Evolutionary conservation across 30 jellyfish, hydroid and myxozoan genomes (phyloP).

Genomic region (Hydractinia echinata): DNA sequence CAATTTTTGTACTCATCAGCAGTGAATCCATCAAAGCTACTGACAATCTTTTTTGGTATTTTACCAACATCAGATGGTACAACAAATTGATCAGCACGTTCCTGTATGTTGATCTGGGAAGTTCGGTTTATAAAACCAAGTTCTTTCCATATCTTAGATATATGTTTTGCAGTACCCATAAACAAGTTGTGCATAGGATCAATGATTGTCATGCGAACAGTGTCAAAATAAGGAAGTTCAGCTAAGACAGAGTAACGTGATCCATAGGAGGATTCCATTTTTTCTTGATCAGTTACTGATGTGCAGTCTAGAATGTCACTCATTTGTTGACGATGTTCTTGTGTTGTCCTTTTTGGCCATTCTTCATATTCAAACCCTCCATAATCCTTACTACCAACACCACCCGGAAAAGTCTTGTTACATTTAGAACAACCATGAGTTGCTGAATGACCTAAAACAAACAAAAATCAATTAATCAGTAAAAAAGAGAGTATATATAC

Average conservation of each 20-base stretch:
- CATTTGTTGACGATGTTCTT: too few species aligned
- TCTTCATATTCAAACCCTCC: too few species aligned
- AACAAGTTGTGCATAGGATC: slow-evolving; percentile 40
- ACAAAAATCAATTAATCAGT: too few species aligned
- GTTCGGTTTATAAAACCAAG: background rate
- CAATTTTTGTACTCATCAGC: slow-evolving; percentile 20
- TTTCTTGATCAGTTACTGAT: too few species aligned
- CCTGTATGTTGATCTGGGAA: background rate
- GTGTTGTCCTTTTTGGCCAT: too few species aligned
- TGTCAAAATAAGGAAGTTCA: slow-evolving; percentile 23
- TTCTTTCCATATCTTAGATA: slow-evolving; percentile 1
- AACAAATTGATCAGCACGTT: background rate
- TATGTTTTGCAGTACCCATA: background rate
- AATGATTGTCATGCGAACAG: slow-evolving; percentile 23
- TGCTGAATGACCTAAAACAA: too few species aligned
- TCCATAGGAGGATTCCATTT: slow-evolving; percentile 22
- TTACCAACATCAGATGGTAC: slow-evolving; percentile 16
- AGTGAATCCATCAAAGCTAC: too few species aligned
- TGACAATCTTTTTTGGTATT: slow-evolving; percentile 5
- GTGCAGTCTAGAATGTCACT: too few species aligned
- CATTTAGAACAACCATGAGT: too few species aligned
- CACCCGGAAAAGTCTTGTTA: too few species aligned
- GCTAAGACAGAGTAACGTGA: slow-evolving; percentile 29
- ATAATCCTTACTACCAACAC: too few species aligned
- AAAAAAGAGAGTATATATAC: too few species aligned